phyloP scores from a whole-genome alignment of 35 echinoderm and acorn worm species.

The Strongylocentrotus purpuratus region DNA sequence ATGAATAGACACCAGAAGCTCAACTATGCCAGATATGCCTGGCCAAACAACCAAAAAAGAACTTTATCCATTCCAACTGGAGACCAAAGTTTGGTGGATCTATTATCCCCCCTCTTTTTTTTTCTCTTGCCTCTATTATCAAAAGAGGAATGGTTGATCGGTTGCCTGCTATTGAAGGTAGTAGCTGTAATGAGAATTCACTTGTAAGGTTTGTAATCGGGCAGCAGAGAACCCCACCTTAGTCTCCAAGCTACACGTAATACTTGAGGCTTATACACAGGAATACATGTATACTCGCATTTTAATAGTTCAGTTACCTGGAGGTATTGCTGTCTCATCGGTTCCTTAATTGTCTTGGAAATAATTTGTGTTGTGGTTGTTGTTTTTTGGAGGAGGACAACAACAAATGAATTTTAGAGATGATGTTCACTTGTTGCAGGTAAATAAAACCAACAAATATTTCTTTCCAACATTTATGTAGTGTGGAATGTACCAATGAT shows the following conservation, averaged over 20 bases:
- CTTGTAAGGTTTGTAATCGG: not conserved
- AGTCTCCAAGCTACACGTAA: not conserved
- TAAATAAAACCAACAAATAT: not conserved
- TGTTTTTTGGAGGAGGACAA: not conserved
- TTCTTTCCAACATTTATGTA: not conserved
- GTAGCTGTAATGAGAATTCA: not conserved
- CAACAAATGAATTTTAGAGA: not conserved
- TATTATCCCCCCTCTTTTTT: not conserved
- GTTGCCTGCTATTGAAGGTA: not conserved
- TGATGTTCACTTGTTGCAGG: conserved; percentile 9
- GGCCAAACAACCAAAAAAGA: not conserved
- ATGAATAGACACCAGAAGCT: not conserved
- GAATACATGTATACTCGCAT: not conserved
- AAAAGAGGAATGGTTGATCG: not conserved
- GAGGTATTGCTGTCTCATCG: not conserved
- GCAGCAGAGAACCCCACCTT: not conserved
- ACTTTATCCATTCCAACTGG: not conserved
- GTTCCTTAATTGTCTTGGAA: not conserved
- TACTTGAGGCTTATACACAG: not conserved
- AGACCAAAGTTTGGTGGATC: not conserved
- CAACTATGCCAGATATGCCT: conserved; percentile 1
- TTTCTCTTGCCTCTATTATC: not conserved
- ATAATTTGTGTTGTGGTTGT: not conserved
- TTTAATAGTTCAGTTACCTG: not conserved
- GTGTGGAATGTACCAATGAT: not conserved